These are phyloP conservation scores for Andricus quercusramuli DNA, from an alignment of 2,888 invertebrate species.

Conservation along the genomic window DNA sequence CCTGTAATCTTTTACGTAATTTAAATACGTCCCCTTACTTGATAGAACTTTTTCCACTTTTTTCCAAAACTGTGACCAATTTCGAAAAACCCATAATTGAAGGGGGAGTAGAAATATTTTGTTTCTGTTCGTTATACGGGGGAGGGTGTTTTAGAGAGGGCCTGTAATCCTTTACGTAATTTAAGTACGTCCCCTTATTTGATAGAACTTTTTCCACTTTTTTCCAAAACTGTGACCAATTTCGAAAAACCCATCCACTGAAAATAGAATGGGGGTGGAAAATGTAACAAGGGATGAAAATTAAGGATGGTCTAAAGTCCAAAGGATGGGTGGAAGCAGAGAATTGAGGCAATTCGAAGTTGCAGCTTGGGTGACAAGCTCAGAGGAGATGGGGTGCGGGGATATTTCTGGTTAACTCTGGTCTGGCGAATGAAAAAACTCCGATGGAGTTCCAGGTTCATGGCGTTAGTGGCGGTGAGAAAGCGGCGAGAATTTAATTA, in stretches of 20 bases:
- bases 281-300: background rate
- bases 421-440: constrained; percentile 56
- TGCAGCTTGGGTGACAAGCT: constrained; percentile 50
- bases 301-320: background rate
- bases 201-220: too few relatives aligned
- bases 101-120: too few relatives aligned
- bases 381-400: constrained; percentile 44
- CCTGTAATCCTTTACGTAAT: too few relatives aligned
- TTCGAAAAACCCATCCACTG: background rate
- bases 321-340: constrained; percentile 40
- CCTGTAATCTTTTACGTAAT: too few relatives aligned
- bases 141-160: too few relatives aligned
- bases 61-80: background rate
- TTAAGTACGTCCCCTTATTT: too few relatives aligned
- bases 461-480: constrained; percentile 46
- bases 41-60: too few relatives aligned
- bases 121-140: too few relatives aligned
- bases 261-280: background rate
- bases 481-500: constrained; percentile 73
- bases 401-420: constrained; percentile 53
- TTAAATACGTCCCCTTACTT: too few relatives aligned
- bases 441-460: constrained; percentile 55
- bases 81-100: background rate
- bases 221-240: background rate
- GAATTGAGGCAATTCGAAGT: constrained; percentile 52